Percentiles rank a stretch among this genome's conserved stretches.
Conservation (phyloP, 2,797 vertebrate genomes). For the Fistularia tabacaria region DNA sequence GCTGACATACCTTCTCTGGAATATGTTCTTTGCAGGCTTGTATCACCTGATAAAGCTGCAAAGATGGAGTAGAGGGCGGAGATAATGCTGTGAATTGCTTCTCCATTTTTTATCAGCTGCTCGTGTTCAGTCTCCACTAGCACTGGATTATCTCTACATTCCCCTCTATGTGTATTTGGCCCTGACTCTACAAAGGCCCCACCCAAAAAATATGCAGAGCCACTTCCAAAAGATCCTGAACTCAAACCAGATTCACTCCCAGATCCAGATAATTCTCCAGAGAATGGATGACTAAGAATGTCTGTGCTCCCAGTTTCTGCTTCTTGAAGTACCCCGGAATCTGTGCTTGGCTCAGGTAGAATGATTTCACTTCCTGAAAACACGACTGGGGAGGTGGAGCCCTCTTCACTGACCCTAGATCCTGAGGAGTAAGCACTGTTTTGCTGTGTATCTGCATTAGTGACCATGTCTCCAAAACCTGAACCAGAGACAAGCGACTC, state of each 20-base stretch:
- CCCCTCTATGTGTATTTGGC: constrained; percentile 70
- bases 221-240: constrained; percentile 64
- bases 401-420: constrained; percentile 62
- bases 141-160: constrained; percentile 56
- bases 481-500: constrained; percentile 33
- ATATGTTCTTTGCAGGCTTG: too few relatives aligned
- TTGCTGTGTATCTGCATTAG: constrained; percentile 3
- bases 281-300: constrained; percentile 45
- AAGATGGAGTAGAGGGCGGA: constrained; percentile 48
- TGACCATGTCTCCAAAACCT: constrained; percentile 23
- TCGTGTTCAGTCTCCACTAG: constrained; percentile 76
- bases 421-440: constrained; percentile 42
- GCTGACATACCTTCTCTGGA: too few relatives aligned
- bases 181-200: constrained; percentile 58
- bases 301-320: constrained; percentile 61
- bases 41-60: neutral
- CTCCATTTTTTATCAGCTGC: constrained; percentile 64
- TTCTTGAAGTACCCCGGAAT: constrained; percentile 64
- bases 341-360: constrained; percentile 48
- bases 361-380: constrained; percentile 47
- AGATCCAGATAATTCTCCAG: constrained; percentile 43
- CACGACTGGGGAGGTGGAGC: constrained; percentile 46
- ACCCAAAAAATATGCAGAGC: constrained; percentile 38
- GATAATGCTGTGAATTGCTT: constrained; percentile 46
- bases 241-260: constrained; percentile 44